These are phyloP conservation scores for Ptilorrhoa leucosticta DNA, from an alignment of 2,113 vertebrate genomes.

Conservation along the genomic window DNA sequence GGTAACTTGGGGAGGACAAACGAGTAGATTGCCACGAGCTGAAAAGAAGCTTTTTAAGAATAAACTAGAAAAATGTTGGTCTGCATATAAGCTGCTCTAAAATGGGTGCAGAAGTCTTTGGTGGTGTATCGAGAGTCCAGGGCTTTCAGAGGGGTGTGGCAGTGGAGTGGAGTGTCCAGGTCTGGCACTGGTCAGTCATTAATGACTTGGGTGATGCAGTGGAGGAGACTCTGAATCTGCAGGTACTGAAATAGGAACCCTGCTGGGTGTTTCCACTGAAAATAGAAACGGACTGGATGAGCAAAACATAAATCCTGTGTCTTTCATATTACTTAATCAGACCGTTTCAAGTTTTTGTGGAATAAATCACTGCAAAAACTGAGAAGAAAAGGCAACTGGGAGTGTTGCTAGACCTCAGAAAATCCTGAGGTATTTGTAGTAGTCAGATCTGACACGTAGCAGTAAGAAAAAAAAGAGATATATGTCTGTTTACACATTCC, in stretches of 20 bases:
- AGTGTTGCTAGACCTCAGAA: neutral
- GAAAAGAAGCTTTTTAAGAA: neutral
- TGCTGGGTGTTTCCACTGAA: neutral
- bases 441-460: neutral
- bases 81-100: neutral
- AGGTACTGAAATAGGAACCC: neutral
- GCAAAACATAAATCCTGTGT: neutral
- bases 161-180: neutral
- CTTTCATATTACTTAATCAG: neutral
- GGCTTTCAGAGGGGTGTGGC: neutral
- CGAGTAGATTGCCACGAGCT: accelerated
- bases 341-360: neutral
- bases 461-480: neutral
- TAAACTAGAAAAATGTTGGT: neutral
- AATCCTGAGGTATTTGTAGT: neutral
- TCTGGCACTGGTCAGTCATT: neutral
- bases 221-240: neutral
- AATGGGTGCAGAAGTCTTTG: neutral
- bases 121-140: accelerated
- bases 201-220: neutral
- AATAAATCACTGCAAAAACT: neutral
- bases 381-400: neutral
- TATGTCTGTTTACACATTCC: constrained; percentile 25
- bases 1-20: neutral
- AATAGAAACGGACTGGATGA: neutral